Conservation (phyloP, 2,888 invertebrate genomes). For the Heliconius charithonia region DNA sequence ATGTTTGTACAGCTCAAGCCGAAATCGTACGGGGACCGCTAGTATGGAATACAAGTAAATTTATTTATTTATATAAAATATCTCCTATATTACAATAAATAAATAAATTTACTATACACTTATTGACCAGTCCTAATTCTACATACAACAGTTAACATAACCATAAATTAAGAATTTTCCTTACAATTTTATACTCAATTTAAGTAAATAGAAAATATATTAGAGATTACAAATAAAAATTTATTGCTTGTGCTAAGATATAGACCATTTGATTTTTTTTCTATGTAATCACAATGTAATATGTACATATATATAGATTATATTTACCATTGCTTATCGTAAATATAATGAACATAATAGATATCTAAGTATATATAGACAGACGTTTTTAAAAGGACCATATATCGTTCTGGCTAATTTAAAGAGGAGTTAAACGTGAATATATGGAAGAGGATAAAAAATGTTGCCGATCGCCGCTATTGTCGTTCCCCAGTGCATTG, state of each 20-base stretch:
- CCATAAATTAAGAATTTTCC: too few species aligned
- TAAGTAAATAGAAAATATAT: background rate
- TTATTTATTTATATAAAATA: too few species aligned
- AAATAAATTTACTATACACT: too few species aligned
- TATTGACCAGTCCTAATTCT: too few species aligned
- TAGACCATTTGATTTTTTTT: background rate
- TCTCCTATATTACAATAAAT: too few species aligned
- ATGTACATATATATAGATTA: background rate
- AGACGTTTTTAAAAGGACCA: constrained; percentile 41
- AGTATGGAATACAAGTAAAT: too few species aligned
- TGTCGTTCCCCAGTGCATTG: constrained; percentile 63
- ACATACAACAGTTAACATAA: too few species aligned
- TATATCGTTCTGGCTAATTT: constrained; percentile 47
- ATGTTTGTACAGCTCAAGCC: too few species aligned
- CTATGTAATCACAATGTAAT: background rate
- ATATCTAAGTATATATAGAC: constrained; percentile 27
- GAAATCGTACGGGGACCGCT: too few species aligned
- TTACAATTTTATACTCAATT: too few species aligned
- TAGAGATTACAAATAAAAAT: background rate
- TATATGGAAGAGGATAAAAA: constrained; percentile 51
- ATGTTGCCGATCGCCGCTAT: constrained; percentile 51
- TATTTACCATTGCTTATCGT: background rate
- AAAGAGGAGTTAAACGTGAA: constrained; percentile 47
- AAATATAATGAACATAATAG: background rate
- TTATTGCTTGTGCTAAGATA: background rate